Percentiles rank a stretch among this genome's conserved stretches.
These are phyloP conservation scores for Clarias fuscus DNA, from an alignment of 2,797 vertebrate species.

Conservation along the genomic window DNA sequence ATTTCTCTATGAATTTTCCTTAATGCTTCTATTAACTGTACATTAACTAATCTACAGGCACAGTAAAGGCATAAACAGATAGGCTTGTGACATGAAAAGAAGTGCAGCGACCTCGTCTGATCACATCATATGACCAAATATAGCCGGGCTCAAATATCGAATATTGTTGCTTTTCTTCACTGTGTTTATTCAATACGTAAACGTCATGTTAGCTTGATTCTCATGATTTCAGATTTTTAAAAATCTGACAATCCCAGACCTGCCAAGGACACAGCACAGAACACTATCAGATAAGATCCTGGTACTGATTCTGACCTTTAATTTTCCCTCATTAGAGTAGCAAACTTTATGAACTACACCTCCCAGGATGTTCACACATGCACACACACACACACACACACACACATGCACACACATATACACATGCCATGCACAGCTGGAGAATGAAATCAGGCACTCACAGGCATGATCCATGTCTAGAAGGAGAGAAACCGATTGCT, in stretches of 20 bases:
- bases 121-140: conserved; percentile 46
- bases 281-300: conserved; percentile 4
- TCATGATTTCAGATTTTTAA: conserved; percentile 13
- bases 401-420: conserved; percentile 5
- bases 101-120: not conserved
- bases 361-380: not conserved
- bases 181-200: conserved; percentile 42
- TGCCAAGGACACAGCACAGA: not conserved
- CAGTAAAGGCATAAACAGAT: not conserved
- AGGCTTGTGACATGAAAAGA: conserved; percentile 3
- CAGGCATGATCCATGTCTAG: conserved; percentile 80
- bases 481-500: conserved; percentile 53
- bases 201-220: conserved; percentile 16
- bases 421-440: conserved; percentile 21
- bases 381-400: conserved; percentile 25
- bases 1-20: not conserved
- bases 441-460: conserved; percentile 69
- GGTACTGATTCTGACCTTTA: not conserved
- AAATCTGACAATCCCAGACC: not conserved
- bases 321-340: not conserved
- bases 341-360: conserved; percentile 37
- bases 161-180: not conserved
- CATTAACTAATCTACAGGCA: not conserved
- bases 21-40: not conserved
- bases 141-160: conserved; percentile 26